Evolutionary conservation across 2,797 vertebrate species (phyloP).

Genomic region (Peromyscus eremicus): DNA sequence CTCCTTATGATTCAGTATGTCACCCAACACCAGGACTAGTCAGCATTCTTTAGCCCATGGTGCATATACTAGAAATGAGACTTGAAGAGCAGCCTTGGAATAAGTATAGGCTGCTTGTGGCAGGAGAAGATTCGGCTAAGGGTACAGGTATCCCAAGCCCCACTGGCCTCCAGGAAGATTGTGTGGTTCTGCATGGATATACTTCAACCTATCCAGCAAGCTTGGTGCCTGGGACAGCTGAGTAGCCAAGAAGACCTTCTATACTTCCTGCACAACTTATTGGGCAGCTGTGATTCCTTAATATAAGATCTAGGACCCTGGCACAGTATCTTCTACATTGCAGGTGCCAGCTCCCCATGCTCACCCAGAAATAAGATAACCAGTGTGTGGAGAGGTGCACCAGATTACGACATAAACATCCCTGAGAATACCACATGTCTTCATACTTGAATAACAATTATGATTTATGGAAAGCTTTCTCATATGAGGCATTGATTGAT

Average conservation of each 20-base stretch:
- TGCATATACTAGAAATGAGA: neutral
- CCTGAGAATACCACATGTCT: neutral
- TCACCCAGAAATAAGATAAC: neutral
- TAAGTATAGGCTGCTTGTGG: neutral
- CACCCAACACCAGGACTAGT: neutral
- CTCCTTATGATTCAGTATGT: neutral
- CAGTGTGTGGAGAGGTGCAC: neutral
- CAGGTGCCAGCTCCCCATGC: neutral
- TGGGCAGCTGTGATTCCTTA: no score
- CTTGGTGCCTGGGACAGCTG: neutral
- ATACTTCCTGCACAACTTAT: no score
- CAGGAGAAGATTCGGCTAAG: neutral
- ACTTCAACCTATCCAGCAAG: neutral
- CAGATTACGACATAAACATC: no score
- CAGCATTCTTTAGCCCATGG: neutral
- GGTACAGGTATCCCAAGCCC: no score
- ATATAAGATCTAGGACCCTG: no score
- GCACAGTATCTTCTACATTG: no score
- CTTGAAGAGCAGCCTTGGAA: neutral
- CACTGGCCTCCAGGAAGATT: neutral
- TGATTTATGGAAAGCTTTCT: neutral
- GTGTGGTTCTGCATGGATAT: neutral
- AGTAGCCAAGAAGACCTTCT: no score
- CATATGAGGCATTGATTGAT: neutral
- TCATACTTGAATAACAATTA: neutral